These are phyloP conservation scores for Catonia carolina DNA, from an alignment of 2,888 invertebrate species.

Conservation along the genomic window DNA sequence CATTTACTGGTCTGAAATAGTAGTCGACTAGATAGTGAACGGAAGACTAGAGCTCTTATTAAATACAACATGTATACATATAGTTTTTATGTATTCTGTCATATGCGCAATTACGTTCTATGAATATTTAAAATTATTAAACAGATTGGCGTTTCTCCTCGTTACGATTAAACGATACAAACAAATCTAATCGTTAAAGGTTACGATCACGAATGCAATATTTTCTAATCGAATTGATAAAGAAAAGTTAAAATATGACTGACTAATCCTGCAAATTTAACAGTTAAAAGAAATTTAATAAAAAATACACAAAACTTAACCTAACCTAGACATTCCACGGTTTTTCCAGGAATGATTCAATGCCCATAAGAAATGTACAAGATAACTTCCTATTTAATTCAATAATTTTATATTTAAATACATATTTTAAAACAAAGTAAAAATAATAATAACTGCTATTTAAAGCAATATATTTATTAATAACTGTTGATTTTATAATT, in stretches of 20 bases:
- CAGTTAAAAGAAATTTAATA: slow-evolving; percentile 18
- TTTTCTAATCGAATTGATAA: too few species aligned
- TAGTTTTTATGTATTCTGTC: too few species aligned
- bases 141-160: not conserved
- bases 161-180: slow-evolving; percentile 10
- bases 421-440: not conserved
- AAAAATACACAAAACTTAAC: slow-evolving; percentile 17
- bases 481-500: slow-evolving; percentile 6
- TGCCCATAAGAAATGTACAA: slow-evolving; percentile 25
- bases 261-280: too few species aligned
- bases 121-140: too few species aligned
- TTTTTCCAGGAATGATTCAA: slow-evolving; percentile 22
- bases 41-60: slow-evolving; percentile 11
- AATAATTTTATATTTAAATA: not conserved
- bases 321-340: slow-evolving; percentile 22
- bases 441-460: not conserved
- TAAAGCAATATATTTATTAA: slow-evolving; percentile 15
- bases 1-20: not conserved
- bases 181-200: slow-evolving; percentile 7
- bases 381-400: too few species aligned
- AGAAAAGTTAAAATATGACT: too few species aligned
- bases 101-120: too few species aligned
- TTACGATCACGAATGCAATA: too few species aligned
- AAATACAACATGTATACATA: too few species aligned
- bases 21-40: slow-evolving; percentile 9